phyloP scores from a whole-genome alignment of 1,140 invertebrate species.

The Andrena cerasifolii region DNA sequence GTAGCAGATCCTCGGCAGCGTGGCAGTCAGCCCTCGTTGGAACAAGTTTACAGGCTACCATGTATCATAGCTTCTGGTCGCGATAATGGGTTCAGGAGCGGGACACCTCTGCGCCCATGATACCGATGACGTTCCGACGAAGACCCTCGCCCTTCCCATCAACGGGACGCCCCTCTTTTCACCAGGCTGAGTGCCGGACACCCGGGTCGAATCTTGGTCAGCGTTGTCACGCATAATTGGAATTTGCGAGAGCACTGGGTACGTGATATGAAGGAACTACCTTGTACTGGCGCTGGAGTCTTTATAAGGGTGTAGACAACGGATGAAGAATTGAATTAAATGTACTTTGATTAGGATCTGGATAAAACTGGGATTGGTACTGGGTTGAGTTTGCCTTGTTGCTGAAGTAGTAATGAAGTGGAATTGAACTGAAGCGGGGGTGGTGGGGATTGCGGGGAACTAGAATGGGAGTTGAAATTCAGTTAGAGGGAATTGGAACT shows the following conservation, averaged over 20 bases:
- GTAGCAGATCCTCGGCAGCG: constrained; percentile 12
- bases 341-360: too few relatives aligned
- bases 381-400: too few relatives aligned
- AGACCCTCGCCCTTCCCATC: background rate
- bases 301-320: too few relatives aligned
- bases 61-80: background rate
- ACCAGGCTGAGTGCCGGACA: background rate
- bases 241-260: background rate
- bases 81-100: constrained; percentile 17
- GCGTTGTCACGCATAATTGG: constrained; percentile 1
- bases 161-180: background rate
- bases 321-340: too few relatives aligned
- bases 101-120: background rate
- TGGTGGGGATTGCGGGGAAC: too few relatives aligned
- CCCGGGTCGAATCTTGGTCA: background rate
- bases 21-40: background rate
- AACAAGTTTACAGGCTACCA: constrained; percentile 16
- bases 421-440: too few relatives aligned
- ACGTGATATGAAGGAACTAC: too few relatives aligned
- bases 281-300: too few relatives aligned
- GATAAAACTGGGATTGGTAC: too few relatives aligned
- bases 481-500: too few relatives aligned
- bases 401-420: too few relatives aligned
- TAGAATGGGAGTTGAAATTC: too few relatives aligned
- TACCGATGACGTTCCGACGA: constrained; percentile 20